A percentile compares a stretch with the other conserved stretches of the same genome.
Evolutionary conservation across 1,140 invertebrate genomes (phyloP).

Genomic region (Cryptotermes secundus): DNA sequence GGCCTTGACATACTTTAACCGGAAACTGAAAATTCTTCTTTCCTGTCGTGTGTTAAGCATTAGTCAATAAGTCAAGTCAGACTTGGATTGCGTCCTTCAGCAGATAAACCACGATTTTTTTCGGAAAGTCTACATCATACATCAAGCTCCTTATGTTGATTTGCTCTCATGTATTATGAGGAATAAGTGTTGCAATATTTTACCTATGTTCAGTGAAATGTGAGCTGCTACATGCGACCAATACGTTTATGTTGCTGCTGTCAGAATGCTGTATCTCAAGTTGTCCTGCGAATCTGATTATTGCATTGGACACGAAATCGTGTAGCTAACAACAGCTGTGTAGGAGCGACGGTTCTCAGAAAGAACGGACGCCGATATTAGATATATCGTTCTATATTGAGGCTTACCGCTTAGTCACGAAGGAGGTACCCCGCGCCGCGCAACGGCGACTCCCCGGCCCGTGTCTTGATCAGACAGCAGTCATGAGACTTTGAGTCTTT

Average conservation of each 20-base stretch:
- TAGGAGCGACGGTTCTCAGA: too few species aligned
- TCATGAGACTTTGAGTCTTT: not conserved
- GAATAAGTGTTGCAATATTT: too few species aligned
- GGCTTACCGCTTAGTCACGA: not conserved
- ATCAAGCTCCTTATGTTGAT: too few species aligned
- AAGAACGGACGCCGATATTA: not conserved
- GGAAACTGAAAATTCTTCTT: too few species aligned
- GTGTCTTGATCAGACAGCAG: not conserved
- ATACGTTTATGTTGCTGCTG: not conserved
- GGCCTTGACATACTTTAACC: too few species aligned
- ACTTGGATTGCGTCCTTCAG: too few species aligned
- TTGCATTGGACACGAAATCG: not conserved
- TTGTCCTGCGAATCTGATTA: not conserved
- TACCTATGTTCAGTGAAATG: not conserved
- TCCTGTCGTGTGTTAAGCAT: too few species aligned
- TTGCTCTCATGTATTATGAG: too few species aligned
- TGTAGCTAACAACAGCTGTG: too few species aligned
- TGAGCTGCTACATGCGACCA: not conserved
- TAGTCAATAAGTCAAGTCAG: too few species aligned
- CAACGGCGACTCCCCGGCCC: not conserved
- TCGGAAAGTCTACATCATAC: too few species aligned
- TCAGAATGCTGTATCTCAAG: not conserved
- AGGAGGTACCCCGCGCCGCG: not conserved
- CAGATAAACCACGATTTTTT: too few species aligned
- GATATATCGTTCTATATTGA: not conserved